These are phyloP conservation scores for Enteromius mattozi DNA, from an alignment of 2,797 vertebrate species.

Conservation along the genomic window DNA sequence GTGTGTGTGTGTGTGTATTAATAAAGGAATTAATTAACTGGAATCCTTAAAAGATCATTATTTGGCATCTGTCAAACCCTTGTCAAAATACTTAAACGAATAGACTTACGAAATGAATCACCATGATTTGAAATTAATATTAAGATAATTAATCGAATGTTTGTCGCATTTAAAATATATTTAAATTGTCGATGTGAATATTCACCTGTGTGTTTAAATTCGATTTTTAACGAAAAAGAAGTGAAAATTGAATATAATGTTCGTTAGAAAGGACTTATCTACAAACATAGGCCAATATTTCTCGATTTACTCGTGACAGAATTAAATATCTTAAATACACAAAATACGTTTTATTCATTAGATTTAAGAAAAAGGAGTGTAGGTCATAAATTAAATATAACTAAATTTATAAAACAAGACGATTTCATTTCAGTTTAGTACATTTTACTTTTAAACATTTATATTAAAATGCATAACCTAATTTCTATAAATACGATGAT, in stretches of 20 bases:
- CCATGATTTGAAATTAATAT: neutral
- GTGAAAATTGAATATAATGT: neutral
- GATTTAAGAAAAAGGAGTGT: too few relatives aligned
- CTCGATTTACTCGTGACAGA: neutral
- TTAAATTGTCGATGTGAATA: neutral
- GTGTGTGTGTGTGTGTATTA: too few relatives aligned
- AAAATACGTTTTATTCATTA: neutral
- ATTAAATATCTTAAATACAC: neutral
- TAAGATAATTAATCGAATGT: neutral
- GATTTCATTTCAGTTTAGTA: neutral
- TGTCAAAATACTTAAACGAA: neutral
- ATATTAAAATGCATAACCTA: neutral
- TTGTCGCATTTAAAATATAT: neutral
- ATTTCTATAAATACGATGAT: neutral
- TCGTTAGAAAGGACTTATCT: too few relatives aligned
- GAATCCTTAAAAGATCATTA: neutral
- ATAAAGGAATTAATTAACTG: neutral
- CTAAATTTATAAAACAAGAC: neutral
- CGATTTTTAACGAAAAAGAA: neutral
- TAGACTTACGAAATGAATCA: neutral
- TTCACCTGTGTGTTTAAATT: neutral
- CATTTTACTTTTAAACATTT: neutral
- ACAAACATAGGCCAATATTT: neutral
- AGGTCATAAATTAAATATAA: neutral
- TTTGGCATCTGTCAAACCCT: neutral